These are phyloP conservation scores for Cancer borealis DNA, from an alignment of 2,888 invertebrate species.

Conservation along the genomic window DNA sequence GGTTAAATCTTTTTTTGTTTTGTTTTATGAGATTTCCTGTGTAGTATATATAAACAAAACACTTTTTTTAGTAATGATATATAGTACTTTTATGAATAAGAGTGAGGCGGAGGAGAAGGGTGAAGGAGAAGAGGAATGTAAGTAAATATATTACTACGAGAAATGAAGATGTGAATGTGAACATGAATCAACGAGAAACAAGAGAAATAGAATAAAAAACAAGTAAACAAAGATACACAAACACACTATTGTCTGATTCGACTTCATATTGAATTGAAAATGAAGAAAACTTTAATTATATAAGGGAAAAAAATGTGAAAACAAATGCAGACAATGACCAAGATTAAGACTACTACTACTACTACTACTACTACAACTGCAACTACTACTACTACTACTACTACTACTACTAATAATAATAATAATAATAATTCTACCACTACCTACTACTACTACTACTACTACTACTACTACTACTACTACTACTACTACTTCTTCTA, in stretches of 20 bases:
- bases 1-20: too few species aligned
- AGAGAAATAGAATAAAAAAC: too few species aligned
- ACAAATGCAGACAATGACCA: neutral
- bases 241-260: too few species aligned
- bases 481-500: neutral
- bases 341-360: neutral
- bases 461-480: neutral
- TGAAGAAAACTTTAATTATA: neutral
- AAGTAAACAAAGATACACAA: too few species aligned
- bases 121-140: neutral
- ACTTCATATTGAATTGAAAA: neutral
- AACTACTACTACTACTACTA: too few species aligned
- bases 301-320: too few species aligned
- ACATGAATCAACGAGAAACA: too few species aligned
- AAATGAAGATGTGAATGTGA: neutral
- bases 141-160: neutral
- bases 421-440: too few species aligned
- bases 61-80: neutral
- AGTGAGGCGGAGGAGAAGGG: neutral
- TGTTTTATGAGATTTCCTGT: too few species aligned
- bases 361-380: neutral
- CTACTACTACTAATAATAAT: too few species aligned
- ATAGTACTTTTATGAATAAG: too few species aligned
- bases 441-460: neutral
- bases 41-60: neutral